Conservation (phyloP, 1,140 invertebrate species). For the Meteorus sp. region DNA sequence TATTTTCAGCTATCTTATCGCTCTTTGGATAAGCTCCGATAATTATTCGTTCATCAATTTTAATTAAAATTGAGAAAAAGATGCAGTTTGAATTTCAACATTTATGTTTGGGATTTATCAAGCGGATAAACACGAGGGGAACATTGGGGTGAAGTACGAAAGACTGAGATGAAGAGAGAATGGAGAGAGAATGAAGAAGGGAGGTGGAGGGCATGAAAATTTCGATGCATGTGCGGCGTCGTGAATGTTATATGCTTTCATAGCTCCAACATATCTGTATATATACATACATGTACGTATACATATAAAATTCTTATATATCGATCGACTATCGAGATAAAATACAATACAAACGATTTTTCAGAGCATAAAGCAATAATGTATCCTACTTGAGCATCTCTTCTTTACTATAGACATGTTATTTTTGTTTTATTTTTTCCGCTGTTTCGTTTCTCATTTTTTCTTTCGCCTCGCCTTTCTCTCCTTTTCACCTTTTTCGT, state of each 20-base stretch:
- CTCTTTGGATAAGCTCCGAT: constrained; percentile 43
- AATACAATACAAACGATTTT: constrained; percentile 15
- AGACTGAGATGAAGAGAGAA: too few species aligned
- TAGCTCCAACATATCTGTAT: neutral
- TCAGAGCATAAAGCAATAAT: constrained; percentile 27
- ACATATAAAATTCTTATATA: constrained; percentile 18
- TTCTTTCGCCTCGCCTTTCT: too few species aligned
- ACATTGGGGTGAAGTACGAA: too few species aligned
- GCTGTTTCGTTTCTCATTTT: too few species aligned
- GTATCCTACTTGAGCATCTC: constrained; percentile 27
- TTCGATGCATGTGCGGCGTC: too few species aligned
- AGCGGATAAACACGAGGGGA: too few species aligned
- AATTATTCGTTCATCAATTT: constrained; percentile 46
- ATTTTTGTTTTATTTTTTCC: too few species aligned
- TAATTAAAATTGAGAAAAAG: constrained; percentile 24
- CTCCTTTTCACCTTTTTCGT: too few species aligned
- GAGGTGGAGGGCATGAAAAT: too few species aligned
- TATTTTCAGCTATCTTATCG: constrained; percentile 51
- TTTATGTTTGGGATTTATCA: constrained; percentile 14
- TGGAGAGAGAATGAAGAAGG: too few species aligned
- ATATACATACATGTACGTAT: neutral
- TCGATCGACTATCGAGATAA: constrained; percentile 13
- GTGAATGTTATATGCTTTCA: neutral
- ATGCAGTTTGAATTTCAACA: constrained; percentile 14
- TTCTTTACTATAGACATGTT: neutral